These are phyloP conservation scores for Anoplolepis gracilipes DNA, from an alignment of 1,140 invertebrate genomes.

Conservation along the genomic window DNA sequence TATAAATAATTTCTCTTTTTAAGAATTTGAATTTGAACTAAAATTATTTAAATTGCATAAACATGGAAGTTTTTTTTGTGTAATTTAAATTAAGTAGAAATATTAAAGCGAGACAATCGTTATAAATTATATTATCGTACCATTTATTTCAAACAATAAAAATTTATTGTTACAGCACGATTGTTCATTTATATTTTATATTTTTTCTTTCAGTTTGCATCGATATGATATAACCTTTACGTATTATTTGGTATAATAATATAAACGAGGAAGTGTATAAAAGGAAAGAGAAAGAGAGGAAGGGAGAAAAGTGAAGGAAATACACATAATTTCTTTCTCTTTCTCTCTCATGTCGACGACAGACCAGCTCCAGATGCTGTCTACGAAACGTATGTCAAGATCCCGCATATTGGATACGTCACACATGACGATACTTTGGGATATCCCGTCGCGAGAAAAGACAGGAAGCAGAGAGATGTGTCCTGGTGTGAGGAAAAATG, in stretches of 20 bases:
- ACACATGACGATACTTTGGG: conserved; percentile 3
- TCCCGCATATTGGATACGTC: neutral
- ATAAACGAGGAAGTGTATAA: neutral
- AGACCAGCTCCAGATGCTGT: conserved; percentile 37
- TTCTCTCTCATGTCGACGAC: neutral
- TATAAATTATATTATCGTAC: too few relatives aligned
- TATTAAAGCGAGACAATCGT: too few relatives aligned
- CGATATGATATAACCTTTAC: neutral
- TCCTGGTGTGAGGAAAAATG: neutral
- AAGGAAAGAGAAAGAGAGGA: neutral
- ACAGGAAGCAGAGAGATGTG: conserved; percentile 3
- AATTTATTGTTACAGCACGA: too few relatives aligned
- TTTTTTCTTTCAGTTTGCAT: neutral
- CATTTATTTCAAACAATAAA: too few relatives aligned
- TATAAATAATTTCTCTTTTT: too few relatives aligned
- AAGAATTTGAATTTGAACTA: too few relatives aligned
- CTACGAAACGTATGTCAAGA: conserved; percentile 17
- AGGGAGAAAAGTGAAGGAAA: neutral
- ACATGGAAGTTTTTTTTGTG: too few relatives aligned
- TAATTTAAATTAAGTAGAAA: too few relatives aligned
- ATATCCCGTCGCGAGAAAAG: conserved; percentile 9
- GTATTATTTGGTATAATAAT: neutral
- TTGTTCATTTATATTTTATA: too few relatives aligned
- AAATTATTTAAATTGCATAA: too few relatives aligned
- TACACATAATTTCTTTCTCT: neutral